Percentiles rank a stretch among this genome's conserved stretches.
Conservation (phyloP, 1,140 invertebrate species). For the Hycleus phaleratus region DNA sequence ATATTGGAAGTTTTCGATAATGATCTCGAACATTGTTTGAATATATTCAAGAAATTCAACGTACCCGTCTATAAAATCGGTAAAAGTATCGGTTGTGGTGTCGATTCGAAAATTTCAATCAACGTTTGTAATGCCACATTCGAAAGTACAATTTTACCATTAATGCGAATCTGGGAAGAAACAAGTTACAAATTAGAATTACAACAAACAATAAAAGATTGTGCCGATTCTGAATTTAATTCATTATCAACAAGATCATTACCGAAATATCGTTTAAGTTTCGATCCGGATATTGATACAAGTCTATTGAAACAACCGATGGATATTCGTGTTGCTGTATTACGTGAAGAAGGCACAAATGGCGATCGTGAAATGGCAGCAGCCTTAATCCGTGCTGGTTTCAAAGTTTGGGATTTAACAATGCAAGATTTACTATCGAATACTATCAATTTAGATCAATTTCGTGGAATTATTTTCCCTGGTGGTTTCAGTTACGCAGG, state of each 20-base stretch:
- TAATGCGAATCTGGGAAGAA: slow-evolving; percentile 88
- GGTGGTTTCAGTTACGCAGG: slow-evolving; percentile 97
- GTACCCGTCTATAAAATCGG: slow-evolving; percentile 72
- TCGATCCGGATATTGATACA: slow-evolving; percentile 53
- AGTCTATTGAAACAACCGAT: slow-evolving; percentile 38
- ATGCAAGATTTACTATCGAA: slow-evolving; percentile 78
- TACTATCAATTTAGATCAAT: slow-evolving; percentile 64
- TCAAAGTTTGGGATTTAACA: slow-evolving; percentile 86
- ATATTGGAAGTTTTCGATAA: slow-evolving; percentile 73
- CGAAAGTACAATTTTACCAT: slow-evolving; percentile 52
- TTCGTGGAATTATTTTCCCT: slow-evolving; percentile 87
- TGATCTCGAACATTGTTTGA: slow-evolving; percentile 47
- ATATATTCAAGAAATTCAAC: slow-evolving; percentile 37
- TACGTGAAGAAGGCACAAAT: slow-evolving; percentile 95
- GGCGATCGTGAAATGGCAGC: slow-evolving; percentile 97
- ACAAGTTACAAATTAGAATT: slow-evolving; percentile 87
- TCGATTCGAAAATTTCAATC: slow-evolving; percentile 57
- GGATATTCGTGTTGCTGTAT: slow-evolving; percentile 71
- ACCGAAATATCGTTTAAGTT: slow-evolving; percentile 58
- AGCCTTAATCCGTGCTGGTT: slow-evolving; percentile 84
- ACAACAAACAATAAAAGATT: slow-evolving; percentile 71
- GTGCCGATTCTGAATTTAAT: slow-evolving; percentile 70
- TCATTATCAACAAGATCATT: slow-evolving; percentile 45
- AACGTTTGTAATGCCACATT: slow-evolving; percentile 56
- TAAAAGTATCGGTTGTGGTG: slow-evolving; percentile 53